A percentile compares a stretch with the other conserved stretches of the same genome.
Conservation (phyloP, 1,140 invertebrate species). For the Amphibalanus amphitrite region DNA sequence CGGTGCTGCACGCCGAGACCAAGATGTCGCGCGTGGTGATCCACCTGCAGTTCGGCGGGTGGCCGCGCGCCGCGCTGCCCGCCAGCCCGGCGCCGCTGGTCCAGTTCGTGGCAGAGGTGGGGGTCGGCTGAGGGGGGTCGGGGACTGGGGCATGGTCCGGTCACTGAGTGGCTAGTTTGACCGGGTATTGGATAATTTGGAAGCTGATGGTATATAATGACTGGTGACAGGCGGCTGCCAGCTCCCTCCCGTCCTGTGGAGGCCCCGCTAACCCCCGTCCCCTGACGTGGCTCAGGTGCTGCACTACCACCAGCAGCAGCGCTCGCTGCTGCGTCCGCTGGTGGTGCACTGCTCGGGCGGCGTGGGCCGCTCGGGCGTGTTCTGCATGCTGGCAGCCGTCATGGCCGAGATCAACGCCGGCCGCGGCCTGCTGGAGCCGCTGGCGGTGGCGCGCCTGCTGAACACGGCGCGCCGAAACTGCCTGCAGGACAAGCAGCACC, state of each 20-base stretch:
- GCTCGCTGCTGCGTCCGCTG: conserved; percentile 41
- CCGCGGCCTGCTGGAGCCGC: conserved; percentile 24
- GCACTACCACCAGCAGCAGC: conserved; percentile 41
- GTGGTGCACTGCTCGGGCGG: conserved; percentile 50
- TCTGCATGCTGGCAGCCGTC: conserved; percentile 37
- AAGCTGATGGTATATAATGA: too few species aligned
- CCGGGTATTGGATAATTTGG: too few species aligned
- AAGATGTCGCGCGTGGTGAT: conserved; percentile 43
- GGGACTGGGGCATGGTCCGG: too few species aligned
- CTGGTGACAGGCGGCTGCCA: too few species aligned
- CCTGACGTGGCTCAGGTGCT: conserved; percentile 19
- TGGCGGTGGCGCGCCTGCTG: conserved; percentile 26
- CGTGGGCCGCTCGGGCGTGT: conserved; percentile 45
- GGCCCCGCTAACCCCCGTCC: neutral
- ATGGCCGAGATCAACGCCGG: conserved; percentile 36
- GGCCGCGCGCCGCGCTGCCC: conserved; percentile 51
- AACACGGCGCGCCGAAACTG: conserved; percentile 36
- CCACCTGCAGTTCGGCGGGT: conserved; percentile 66
- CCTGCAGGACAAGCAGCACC: conserved; percentile 42
- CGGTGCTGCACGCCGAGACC: conserved; percentile 38
- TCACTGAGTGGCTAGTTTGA: too few species aligned
- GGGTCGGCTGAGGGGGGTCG: conserved; percentile 5
- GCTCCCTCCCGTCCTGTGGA: neutral
- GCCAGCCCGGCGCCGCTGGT: conserved; percentile 35
- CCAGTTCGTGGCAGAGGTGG: conserved; percentile 36